These are phyloP conservation scores for Erebia palarica DNA, from an alignment of 2,888 invertebrate genomes.

Conservation along the genomic window DNA sequence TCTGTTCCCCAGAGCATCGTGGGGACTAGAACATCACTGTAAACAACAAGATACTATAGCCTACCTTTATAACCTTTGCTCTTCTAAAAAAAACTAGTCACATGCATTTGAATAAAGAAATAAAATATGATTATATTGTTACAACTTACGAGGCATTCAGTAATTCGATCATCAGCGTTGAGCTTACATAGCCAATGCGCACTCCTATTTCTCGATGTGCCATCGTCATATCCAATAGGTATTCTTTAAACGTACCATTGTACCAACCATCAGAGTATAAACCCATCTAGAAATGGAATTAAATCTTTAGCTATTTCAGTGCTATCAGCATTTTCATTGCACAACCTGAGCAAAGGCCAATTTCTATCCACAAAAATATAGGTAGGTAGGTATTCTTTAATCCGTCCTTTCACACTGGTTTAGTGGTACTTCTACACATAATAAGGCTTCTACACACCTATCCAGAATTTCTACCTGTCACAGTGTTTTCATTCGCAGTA, in stretches of 20 bases:
- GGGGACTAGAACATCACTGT: constrained; percentile 54
- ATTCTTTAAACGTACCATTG: constrained; percentile 57
- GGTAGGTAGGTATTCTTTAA: no score
- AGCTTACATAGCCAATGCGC: constrained; percentile 54
- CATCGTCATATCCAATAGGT: constrained; percentile 55
- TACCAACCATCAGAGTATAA: constrained; percentile 57
- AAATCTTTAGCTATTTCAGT: no score
- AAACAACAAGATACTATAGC: constrained; percentile 28
- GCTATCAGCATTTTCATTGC: no score
- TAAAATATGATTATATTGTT: neutral
- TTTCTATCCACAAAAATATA: no score
- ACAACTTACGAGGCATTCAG: constrained; percentile 62
- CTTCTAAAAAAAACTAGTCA: neutral
- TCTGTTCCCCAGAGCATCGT: constrained; percentile 55
- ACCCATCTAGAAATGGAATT: constrained; percentile 50
- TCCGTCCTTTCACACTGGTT: no score
- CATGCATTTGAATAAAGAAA: neutral
- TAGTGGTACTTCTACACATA: no score
- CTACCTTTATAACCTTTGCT: no score
- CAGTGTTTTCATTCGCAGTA: no score
- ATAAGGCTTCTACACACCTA: no score
- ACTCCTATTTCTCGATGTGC: constrained; percentile 60
- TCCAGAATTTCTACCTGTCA: no score
- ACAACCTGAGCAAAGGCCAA: no score
- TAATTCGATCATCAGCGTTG: constrained; percentile 55